Percentiles rank a stretch among this genome's conserved stretches.
Evolutionary conservation across 1,140 invertebrate species (phyloP).

Genomic region (Drosophila melanogaster): Release_6_plus_ISO1_MT NT_033777.3:31682501-31683000

Average conservation of each 20-base stretch:
- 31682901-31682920: slow-evolving; percentile 32
- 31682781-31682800: slow-evolving; percentile 6
- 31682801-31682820: slow-evolving; percentile 19
- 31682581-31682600: slow-evolving; percentile 63
- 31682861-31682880: slow-evolving; percentile 18
- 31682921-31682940: slow-evolving; percentile 26
- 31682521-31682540: slow-evolving; percentile 72
- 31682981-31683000: slow-evolving; percentile 66
- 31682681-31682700: slow-evolving; percentile 42
- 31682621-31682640: slow-evolving; percentile 80
- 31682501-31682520: slow-evolving; percentile 39
- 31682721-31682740: slow-evolving; percentile 78
- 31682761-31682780: slow-evolving; percentile 46
- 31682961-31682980: slow-evolving; percentile 57
- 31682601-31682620: slow-evolving; percentile 83
- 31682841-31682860: slow-evolving; percentile 29
- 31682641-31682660: slow-evolving; percentile 46
- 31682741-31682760: slow-evolving; percentile 80
- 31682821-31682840: slow-evolving; percentile 14
- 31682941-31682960: slow-evolving; percentile 54
- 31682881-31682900: slow-evolving; percentile 41
- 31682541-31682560: slow-evolving; percentile 61
- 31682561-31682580: slow-evolving; percentile 16
- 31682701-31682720: slow-evolving; percentile 61
- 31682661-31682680: slow-evolving; percentile 28